phyloP scores from a whole-genome alignment of 2,888 invertebrate species.

The Aricia artaxerxes region DNA sequence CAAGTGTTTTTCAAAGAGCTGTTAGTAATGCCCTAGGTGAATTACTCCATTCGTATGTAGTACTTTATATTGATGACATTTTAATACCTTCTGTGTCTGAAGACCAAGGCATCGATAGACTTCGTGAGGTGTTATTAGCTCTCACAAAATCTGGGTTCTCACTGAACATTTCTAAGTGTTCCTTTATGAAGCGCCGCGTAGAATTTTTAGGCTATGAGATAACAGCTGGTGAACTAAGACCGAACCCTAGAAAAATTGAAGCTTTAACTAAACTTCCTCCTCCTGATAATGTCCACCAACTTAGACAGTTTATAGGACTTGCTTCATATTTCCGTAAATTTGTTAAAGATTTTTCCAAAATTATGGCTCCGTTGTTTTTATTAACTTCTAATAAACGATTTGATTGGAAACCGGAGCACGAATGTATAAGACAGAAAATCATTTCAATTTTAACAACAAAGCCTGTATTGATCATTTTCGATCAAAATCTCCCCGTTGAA shows the following conservation, averaged over 20 bases:
- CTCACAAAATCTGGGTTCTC: conserved; percentile 38
- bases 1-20: conserved; percentile 46
- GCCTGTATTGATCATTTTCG: conserved; percentile 40
- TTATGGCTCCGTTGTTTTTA: too few relatives aligned
- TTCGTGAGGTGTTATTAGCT: conserved; percentile 31
- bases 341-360: too few relatives aligned
- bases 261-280: too few relatives aligned
- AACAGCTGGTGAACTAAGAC: conserved; percentile 38
- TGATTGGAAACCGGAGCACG: conserved; percentile 30
- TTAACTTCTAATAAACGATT: not conserved
- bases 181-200: conserved; percentile 39
- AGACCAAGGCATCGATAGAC: conserved; percentile 20
- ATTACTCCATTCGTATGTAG: too few relatives aligned
- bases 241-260: conserved; percentile 37
- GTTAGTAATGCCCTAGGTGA: conserved; percentile 40
- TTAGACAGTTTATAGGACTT: too few relatives aligned
- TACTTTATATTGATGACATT: too few relatives aligned
- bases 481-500: conserved; percentile 32
- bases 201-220: conserved; percentile 43
- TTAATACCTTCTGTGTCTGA: conserved; percentile 33
- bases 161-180: conserved; percentile 43
- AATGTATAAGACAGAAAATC: conserved; percentile 30
- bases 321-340: too few relatives aligned
- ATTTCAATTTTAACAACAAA: conserved; percentile 36
- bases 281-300: too few relatives aligned